These are phyloP conservation scores for Siphamia tubifer DNA, from an alignment of 2,113 vertebrate species.

Conservation along the genomic window DNA sequence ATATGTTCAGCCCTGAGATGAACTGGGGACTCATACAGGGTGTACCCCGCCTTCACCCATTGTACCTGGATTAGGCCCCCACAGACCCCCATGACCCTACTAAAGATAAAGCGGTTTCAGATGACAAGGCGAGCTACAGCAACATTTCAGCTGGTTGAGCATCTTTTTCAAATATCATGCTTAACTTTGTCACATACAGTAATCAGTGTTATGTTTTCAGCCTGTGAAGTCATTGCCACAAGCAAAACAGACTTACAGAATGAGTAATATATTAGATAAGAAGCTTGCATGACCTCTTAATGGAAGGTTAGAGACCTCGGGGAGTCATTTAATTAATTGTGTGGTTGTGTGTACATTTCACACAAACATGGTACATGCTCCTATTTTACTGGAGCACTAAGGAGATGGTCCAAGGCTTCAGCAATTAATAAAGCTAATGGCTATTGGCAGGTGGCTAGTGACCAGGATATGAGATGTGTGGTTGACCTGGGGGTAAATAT, in stretches of 20 bases:
- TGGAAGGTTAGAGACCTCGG: slow-evolving; percentile 54
- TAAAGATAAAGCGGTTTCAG: too few species aligned
- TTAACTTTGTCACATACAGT: neutral
- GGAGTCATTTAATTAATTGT: slow-evolving; percentile 47
- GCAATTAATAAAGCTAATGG: slow-evolving; percentile 69
- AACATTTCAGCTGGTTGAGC: too few species aligned
- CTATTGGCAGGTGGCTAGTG: slow-evolving; percentile 55
- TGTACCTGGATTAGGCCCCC: too few species aligned
- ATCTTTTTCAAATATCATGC: too few species aligned
- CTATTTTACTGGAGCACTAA: slow-evolving; percentile 55
- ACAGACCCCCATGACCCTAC: too few species aligned
- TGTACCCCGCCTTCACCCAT: too few species aligned
- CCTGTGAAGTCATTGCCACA: slow-evolving; percentile 8
- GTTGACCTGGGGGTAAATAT: slow-evolving; percentile 53
- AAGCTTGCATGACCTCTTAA: slow-evolving; percentile 30
- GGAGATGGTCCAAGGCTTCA: slow-evolving; percentile 38
- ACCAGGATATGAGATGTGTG: slow-evolving; percentile 38
- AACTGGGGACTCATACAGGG: too few species aligned
- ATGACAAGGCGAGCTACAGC: too few species aligned
- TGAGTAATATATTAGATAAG: slow-evolving; percentile 23
- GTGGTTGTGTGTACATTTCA: slow-evolving; percentile 1
- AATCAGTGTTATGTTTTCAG: neutral
- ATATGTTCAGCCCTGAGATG: too few species aligned
- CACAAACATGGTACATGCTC: slow-evolving; percentile 13
- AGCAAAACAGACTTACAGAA: neutral